Evolutionary conservation across 2,113 vertebrate genomes (phyloP), one percentile per base, ranked within the genome.

Genomic region (Empidonax traillii): DNA sequence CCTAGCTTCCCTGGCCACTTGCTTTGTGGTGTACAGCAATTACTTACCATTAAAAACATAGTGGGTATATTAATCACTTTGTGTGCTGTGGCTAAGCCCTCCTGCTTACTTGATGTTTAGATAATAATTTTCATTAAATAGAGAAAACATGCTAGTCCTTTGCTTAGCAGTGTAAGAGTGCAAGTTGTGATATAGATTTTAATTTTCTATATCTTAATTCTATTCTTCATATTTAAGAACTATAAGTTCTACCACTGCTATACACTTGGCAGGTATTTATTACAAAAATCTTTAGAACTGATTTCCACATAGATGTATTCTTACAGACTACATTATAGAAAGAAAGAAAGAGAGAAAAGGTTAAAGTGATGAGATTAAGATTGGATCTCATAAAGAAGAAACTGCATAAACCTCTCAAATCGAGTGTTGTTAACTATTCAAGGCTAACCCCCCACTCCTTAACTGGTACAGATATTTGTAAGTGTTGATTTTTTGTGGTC

Each of bases 251-350:
- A 73, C 12, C 14, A 22, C 20, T 81, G 28, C 23, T 31, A 8
- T 25, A 19, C 33, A 75, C 10, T 73, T 11, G 12, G 12, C 51
- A 72, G 28, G 39, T 88, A 89, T 62, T 94, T 88, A 67, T 68
- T 84, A 35, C 31, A 89, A 59, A 51, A 49, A 2, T 49, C 21
- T 62, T 73, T 67, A 62, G 31, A 73, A 46, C 6, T 10, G 25
- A 78, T 96, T 97, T 96, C 73, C 35, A 43, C 94, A 63, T 35
- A 83, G 27, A 55, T 78, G 51, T 85, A 37, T 75, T 94, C 71
- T 80, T 31, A 35, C 13, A 78, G 35, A 49, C 30, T 72, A 71
- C 37, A 69, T 53, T 69, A 69, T 51, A 53, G 30, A 37, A n/a
- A 30, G 39, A 65, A n/a, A 55, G 41, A 56, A n/a, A 49, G 37